Evolutionary conservation across 53 echinoderm and acorn worm genomes (phyloP), one percentile per base, ranked within the genome.

Genomic region (Holothuria scabra): DNA sequence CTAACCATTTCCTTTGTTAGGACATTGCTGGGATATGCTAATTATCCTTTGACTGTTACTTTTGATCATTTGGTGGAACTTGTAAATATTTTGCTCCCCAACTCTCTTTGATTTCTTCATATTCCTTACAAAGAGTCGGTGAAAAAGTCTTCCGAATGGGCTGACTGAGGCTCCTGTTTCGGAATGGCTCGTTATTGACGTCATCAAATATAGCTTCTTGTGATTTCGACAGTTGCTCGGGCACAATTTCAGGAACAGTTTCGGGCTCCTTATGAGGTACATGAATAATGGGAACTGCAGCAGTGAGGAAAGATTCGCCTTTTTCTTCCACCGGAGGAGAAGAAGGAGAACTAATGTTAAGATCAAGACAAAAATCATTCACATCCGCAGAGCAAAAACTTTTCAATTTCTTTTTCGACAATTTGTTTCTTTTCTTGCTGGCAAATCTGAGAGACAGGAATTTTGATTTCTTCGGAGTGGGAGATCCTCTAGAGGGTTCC

Each of bases 141-240:
- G 78, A 78, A 32, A 29, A 78, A 8, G 78, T 78, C 31, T 58
- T 23, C 20, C 52, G 48, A 21, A 58, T 58, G 25, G 78, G 78
- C 31, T 78, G 78, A 20, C 78, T 78, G 8, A 55, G 56, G 33
- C 78, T 78, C 20, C 78, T 78, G 33, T 32, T 78, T 78, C 78
- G 56, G 28, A 78, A 78, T 3, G 78, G 78, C 52, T 78, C 78
- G 23, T 78, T 31, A 28, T 11, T 8, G n/a, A 56, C 56, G 25
- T 78, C 78, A 57, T 78, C 78, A 28, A 78, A 78, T 31, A 78
- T 4, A 3, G 28, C 78, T 46, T 78, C 78, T 13, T 78, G 57
- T 1, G 78, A 78, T 58, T 34, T 78, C 52, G 78, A 78, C 21
- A 78, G 59, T 26, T 64, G 2, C 25, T 64, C 64, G 28, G 64